Evolutionary conservation across 2,888 invertebrate species (phyloP).

Genomic region (Phyto melanocephala): DNA sequence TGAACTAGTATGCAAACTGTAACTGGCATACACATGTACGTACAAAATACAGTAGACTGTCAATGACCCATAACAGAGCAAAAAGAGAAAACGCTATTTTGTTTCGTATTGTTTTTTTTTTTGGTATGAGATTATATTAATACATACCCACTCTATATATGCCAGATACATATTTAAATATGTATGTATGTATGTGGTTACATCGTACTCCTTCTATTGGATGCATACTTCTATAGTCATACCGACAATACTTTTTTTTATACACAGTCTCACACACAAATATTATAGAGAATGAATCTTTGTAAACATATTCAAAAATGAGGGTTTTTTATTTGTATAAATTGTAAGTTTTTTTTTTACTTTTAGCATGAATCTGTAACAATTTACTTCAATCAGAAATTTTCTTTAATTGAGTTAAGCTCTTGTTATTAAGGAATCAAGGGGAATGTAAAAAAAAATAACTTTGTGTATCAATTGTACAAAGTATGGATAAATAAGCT

Average conservation of each 20-base stretch:
- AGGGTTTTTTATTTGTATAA: not conserved
- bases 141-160: not conserved
- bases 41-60: slow-evolving; percentile 40
- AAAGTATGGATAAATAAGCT: not conserved
- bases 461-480: not conserved
- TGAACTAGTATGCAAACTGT: not conserved
- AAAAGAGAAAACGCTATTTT: not conserved
- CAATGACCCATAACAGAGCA: slow-evolving; percentile 42
- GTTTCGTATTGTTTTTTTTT: not conserved
- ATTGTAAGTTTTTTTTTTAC: not conserved
- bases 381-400: slow-evolving; percentile 57
- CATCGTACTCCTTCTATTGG: not conserved
- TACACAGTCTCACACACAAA: slow-evolving; percentile 1
- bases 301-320: not conserved
- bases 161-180: not conserved
- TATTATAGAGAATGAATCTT: not conserved
- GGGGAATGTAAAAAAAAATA: slow-evolving; percentile 23
- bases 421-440: slow-evolving; percentile 22
- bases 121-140: not conserved
- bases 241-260: not conserved
- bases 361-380: slow-evolving; percentile 36
- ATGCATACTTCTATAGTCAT: not conserved
- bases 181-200: not conserved
- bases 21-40: not conserved
- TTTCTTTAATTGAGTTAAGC: slow-evolving; percentile 58